A percentile compares a stretch with the other conserved stretches of the same genome.
These are phyloP conservation scores for Sarcophaga variegata DNA, from an alignment of 2,888 invertebrate genomes.

Conservation along the genomic window DNA sequence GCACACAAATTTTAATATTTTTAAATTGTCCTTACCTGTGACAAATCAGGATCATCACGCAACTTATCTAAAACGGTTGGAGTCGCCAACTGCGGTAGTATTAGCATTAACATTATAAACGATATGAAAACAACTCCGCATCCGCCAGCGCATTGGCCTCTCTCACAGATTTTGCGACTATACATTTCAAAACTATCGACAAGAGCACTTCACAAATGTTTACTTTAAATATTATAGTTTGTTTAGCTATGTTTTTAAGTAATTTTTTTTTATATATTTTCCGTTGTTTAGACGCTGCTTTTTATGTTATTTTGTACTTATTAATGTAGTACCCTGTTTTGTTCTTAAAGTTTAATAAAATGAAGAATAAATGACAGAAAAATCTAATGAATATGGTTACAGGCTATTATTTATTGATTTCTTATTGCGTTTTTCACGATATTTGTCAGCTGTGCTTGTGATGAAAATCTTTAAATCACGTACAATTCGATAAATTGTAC, in stretches of 20 bases:
- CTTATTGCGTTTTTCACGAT: too few species aligned
- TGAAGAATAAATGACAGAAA: neutral
- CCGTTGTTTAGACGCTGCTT: too few species aligned
- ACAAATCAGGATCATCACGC: constrained; percentile 85
- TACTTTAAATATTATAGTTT: neutral
- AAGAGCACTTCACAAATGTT: constrained; percentile 21
- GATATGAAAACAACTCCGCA: constrained; percentile 29
- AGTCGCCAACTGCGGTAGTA: constrained; percentile 71
- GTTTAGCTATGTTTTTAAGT: too few species aligned
- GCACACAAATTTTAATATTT: neutral
- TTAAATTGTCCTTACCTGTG: constrained; percentile 83
- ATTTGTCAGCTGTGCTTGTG: neutral
- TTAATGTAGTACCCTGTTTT: neutral
- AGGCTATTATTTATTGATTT: neutral
- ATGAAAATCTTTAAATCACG: constrained; percentile 24
- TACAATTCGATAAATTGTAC: neutral
- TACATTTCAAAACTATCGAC: constrained; percentile 53
- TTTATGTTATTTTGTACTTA: constrained; percentile 12
- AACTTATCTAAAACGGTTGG: constrained; percentile 85
- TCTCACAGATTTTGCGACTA: constrained; percentile 34
- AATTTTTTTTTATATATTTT: too few species aligned
- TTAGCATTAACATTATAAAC: constrained; percentile 20
- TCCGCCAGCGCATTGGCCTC: constrained; percentile 21
- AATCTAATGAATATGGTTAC: neutral
- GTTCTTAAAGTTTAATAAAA: neutral